phyloP scores from a whole-genome alignment of 2,888 invertebrate genomes.

The Noctua comes region DNA sequence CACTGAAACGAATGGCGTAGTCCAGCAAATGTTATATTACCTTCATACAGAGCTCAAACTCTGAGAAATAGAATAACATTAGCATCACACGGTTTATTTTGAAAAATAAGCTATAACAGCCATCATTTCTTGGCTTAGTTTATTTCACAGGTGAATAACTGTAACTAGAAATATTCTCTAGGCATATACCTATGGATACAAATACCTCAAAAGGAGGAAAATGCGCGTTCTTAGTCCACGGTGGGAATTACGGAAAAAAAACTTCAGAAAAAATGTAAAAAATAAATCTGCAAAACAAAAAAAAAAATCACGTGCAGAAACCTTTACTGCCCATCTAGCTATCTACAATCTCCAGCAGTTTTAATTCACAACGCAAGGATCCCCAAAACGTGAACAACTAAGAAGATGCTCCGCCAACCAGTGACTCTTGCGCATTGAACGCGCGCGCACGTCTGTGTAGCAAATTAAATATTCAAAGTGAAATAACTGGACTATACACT shows the following conservation, averaged over 20 bases:
- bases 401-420: slow-evolving; percentile 41
- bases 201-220: no score
- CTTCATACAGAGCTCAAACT: background rate
- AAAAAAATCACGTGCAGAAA: background rate
- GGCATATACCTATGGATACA: no score
- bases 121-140: no score
- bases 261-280: no score
- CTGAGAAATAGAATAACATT: background rate
- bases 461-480: slow-evolving; percentile 27
- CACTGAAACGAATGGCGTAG: no score
- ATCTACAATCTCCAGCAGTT: slow-evolving; percentile 19
- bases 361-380: slow-evolving; percentile 30
- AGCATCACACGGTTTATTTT: no score
- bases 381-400: slow-evolving; percentile 35
- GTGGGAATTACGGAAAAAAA: background rate
- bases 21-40: background rate
- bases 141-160: no score
- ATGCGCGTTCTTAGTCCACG: no score
- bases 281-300: background rate
- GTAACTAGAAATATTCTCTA: no score
- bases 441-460: slow-evolving; percentile 24
- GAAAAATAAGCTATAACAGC: background rate
- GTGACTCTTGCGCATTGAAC: slow-evolving; percentile 47
- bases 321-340: background rate
- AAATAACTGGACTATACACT: slow-evolving; percentile 27